Percentiles rank a stretch among this genome's conserved stretches.
phyloP scores from a whole-genome alignment of 2,113 vertebrate species.

The Phrynosoma platyrhinos region DNA sequence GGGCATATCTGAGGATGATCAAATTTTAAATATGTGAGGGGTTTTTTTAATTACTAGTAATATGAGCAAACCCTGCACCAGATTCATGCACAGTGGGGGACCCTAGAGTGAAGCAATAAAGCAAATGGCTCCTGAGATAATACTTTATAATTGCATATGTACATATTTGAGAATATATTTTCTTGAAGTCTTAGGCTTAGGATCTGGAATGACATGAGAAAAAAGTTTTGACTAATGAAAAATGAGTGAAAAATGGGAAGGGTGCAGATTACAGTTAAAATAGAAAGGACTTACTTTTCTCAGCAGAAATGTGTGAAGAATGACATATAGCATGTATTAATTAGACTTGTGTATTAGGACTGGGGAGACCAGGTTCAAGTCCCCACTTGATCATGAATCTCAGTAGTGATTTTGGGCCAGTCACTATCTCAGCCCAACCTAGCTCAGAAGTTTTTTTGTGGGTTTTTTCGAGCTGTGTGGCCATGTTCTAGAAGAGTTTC shows the following conservation, averaged over 20 bases:
- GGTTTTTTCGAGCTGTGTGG: too few relatives aligned
- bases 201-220: not conserved
- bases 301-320: not conserved
- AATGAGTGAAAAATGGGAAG: not conserved
- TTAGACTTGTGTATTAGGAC: too few relatives aligned
- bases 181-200: not conserved
- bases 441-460: too few relatives aligned
- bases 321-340: not conserved
- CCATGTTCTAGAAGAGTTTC: too few relatives aligned
- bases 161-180: conserved; percentile 5
- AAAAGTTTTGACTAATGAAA: not conserved
- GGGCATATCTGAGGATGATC: not conserved
- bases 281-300: not conserved
- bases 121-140: not conserved
- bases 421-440: too few relatives aligned
- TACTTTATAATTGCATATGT: not conserved
- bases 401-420: too few relatives aligned
- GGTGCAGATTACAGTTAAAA: not conserved
- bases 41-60: not conserved
- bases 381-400: too few relatives aligned
- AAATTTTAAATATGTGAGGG: not conserved
- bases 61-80: not conserved
- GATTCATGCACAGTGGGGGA: not conserved
- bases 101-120: not conserved
- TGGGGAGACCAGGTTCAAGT: too few relatives aligned